Percentiles rank a stretch among this genome's conserved stretches.
phyloP scores from a whole-genome alignment of 2,113 vertebrate genomes.

The Sapayoa aenigma region DNA sequence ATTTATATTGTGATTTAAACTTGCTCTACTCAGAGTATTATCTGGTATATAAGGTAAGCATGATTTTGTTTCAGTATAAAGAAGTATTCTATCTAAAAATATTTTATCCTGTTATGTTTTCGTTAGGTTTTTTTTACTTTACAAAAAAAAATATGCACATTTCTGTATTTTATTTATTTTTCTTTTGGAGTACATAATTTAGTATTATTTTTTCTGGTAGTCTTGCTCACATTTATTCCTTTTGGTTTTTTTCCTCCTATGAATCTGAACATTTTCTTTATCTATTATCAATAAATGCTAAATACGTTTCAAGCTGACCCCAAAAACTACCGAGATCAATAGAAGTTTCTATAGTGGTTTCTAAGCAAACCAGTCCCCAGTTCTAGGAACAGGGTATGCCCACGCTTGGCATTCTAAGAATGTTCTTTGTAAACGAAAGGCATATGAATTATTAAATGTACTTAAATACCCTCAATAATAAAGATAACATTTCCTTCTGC shows the following conservation, averaged over 20 bases:
- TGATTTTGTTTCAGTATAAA: neutral
- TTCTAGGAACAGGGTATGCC: neutral
- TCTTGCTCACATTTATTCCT: neutral
- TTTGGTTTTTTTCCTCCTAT: neutral
- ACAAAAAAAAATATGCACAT: rapidly evolving
- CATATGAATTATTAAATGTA: neutral
- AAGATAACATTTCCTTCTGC: neutral
- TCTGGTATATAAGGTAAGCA: neutral
- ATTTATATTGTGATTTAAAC: neutral
- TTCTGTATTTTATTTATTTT: neutral
- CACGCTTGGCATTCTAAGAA: neutral
- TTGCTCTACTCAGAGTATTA: neutral
- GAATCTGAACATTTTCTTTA: neutral
- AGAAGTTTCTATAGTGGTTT: neutral
- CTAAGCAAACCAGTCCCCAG: neutral
- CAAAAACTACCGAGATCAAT: neutral
- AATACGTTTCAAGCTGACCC: neutral
- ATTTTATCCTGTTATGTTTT: neutral
- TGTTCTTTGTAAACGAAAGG: neutral
- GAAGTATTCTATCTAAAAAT: neutral
- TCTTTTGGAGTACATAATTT: neutral
- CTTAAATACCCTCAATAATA: neutral
- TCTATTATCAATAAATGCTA: neutral
- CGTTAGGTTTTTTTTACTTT: too few relatives aligned
- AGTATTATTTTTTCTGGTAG: neutral